phyloP scores from a whole-genome alignment of 2,797 vertebrate genomes.

The Ispidina picta region DNA sequence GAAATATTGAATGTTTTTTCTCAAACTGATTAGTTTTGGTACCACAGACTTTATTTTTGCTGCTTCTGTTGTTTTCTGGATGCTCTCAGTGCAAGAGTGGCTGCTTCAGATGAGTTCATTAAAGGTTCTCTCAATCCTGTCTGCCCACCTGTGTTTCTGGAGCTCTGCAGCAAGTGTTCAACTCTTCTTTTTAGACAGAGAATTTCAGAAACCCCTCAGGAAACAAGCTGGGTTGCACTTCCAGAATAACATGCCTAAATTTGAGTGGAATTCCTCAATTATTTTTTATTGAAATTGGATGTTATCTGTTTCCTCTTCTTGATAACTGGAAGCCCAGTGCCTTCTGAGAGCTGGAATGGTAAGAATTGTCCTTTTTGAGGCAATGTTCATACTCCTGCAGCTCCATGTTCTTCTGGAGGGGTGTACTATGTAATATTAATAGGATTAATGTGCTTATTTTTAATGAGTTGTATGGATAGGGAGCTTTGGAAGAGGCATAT shows the following conservation, averaged over 20 bases:
- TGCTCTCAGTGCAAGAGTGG: not conserved
- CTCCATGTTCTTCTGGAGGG: not conserved
- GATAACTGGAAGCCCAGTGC: not conserved
- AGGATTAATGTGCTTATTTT: not conserved
- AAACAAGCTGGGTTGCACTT: not conserved
- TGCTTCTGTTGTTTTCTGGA: not conserved
- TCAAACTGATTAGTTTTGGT: not conserved
- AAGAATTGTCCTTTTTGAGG: not conserved
- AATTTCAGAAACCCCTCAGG: not conserved
- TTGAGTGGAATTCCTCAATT: not conserved
- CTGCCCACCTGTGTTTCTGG: not conserved
- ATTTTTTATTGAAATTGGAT: not conserved
- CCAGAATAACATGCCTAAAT: not conserved
- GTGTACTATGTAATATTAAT: not conserved
- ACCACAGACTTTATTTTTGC: not conserved
- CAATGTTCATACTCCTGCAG: not conserved
- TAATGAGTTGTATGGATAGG: not conserved
- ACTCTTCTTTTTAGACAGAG: not conserved
- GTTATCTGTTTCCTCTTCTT: not conserved
- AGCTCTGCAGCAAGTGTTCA: not conserved
- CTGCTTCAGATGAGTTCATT: not conserved
- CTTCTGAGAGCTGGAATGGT: not conserved
- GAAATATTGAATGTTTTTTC: conserved; percentile 43
- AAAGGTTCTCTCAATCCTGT: not conserved
- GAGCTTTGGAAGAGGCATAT: not conserved